Evolutionary conservation across 2,113 vertebrate genomes (phyloP), one percentile per base, ranked within the genome.

Genomic region (Rana temporaria): DNA sequence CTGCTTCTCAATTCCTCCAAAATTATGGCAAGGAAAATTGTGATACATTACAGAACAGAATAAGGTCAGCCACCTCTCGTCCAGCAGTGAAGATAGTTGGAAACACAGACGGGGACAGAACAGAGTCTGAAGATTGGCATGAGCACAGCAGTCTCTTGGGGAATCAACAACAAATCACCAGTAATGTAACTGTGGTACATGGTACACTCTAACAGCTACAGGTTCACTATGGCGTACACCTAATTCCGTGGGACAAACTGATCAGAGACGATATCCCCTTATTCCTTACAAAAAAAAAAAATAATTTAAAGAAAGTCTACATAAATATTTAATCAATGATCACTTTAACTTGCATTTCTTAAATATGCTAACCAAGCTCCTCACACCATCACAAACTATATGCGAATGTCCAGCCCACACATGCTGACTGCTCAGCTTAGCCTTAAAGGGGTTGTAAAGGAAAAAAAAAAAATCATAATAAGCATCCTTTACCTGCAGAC

Each of bases 11-110:
- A 48, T 48, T 48, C 8, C 9, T 3, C 42, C 42, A 48, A 24
- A 26, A 17, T 24, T 26, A 57, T 19, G 70, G n/a, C 17, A 24
- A 8, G 42, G 9, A 59, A 78, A 48, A 42, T 55, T 34, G 22
- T 78, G 42, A 78, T 20, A 55, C 52, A 53, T 78, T 19, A 55
- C 12, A 20, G 77, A 65, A 38, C 12, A 22, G 20, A 79, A 68
- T 59, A 68, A 67, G 63, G 77, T 68, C 77, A 57, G 64, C 53
- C 6, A 79, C 63, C 77, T 79, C 48, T 68, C 32, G 52, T 78
- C 26, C 60, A 53, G 48, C 42, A 18, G 17, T 67, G 26, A 57
- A 30, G 76, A 67, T 67, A 30, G 62, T 52, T 67, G 48, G 64
- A 57, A 38, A 56, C 11, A 78, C 48, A 20, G 3, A 53, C 15